These are phyloP conservation scores for Pseudochirops cupreus DNA, from an alignment of 2,797 vertebrate species.

Conservation along the genomic window DNA sequence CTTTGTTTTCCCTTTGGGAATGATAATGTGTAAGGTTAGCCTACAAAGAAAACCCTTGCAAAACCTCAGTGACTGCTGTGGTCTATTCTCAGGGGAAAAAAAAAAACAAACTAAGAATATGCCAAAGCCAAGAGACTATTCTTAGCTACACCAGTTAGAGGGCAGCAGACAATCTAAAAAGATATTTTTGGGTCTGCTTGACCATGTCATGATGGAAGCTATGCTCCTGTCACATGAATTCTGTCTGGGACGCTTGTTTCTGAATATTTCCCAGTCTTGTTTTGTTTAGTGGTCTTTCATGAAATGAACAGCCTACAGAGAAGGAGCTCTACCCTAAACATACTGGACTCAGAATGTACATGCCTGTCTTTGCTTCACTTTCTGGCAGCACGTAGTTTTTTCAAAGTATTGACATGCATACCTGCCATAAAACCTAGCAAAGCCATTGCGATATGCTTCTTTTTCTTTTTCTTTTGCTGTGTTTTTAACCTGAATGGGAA, in stretches of 20 bases:
- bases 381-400: neutral
- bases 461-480: neutral
- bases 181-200: slow-evolving; percentile 48
- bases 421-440: neutral
- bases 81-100: slow-evolving; percentile 32
- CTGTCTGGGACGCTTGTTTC: neutral
- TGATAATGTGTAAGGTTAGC: slow-evolving; percentile 25
- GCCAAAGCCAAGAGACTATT: slow-evolving; percentile 54
- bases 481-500: neutral
- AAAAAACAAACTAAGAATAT: slow-evolving; percentile 60
- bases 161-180: slow-evolving; percentile 58
- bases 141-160: slow-evolving; percentile 57
- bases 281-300: slow-evolving; percentile 2
- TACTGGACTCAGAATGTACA: neutral
- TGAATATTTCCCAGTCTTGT: neutral
- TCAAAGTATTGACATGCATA: neutral
- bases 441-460: neutral
- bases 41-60: slow-evolving; percentile 48
- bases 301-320: neutral
- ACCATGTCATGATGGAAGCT: slow-evolving; percentile 19
- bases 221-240: neutral
- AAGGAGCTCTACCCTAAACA: neutral
- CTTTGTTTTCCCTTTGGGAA: slow-evolving; percentile 46
- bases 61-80: slow-evolving; percentile 59
- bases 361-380: neutral